These are phyloP conservation scores for Zoroaster sp. DNA, from an alignment of 53 echinoderm and acorn worm genomes.

Conservation along the genomic window DNA sequence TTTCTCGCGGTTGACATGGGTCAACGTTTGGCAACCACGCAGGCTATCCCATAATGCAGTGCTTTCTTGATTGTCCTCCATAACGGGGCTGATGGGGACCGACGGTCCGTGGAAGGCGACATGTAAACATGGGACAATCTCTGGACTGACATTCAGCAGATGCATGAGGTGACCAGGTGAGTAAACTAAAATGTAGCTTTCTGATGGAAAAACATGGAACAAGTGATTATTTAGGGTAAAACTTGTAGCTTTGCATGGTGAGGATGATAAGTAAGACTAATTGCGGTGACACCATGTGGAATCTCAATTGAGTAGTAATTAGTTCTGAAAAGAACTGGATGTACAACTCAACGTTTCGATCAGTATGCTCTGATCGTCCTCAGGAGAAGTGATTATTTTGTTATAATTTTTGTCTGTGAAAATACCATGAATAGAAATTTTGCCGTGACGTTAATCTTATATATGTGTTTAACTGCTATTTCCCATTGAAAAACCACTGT, in stretches of 20 bases:
- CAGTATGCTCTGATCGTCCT: too few relatives aligned
- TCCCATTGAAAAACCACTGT: too few relatives aligned
- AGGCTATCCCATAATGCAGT: neutral
- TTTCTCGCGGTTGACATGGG: constrained; percentile 65
- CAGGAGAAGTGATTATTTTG: too few relatives aligned
- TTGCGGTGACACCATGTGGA: too few relatives aligned
- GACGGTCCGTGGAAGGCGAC: constrained; percentile 63
- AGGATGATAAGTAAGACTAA: too few relatives aligned
- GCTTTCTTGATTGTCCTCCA: neutral
- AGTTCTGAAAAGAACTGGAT: too few relatives aligned
- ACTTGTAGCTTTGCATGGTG: too few relatives aligned
- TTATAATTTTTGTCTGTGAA: too few relatives aligned
- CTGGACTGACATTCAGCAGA: constrained; percentile 78
- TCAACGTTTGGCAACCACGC: constrained; percentile 26
- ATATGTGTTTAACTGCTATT: neutral
- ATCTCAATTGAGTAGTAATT: too few relatives aligned
- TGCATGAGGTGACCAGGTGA: constrained; percentile 74
- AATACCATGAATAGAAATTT: too few relatives aligned
- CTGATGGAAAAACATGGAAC: constrained; percentile 22
- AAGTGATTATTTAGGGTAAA: neutral
- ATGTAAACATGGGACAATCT: constrained; percentile 76
- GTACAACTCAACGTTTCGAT: too few relatives aligned
- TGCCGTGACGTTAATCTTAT: neutral
- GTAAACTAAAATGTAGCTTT: constrained; percentile 70
- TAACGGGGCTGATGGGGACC: constrained; percentile 57